Evolutionary conservation across 2,113 vertebrate species (phyloP).

Genomic region (Ascaphus truei): DNA sequence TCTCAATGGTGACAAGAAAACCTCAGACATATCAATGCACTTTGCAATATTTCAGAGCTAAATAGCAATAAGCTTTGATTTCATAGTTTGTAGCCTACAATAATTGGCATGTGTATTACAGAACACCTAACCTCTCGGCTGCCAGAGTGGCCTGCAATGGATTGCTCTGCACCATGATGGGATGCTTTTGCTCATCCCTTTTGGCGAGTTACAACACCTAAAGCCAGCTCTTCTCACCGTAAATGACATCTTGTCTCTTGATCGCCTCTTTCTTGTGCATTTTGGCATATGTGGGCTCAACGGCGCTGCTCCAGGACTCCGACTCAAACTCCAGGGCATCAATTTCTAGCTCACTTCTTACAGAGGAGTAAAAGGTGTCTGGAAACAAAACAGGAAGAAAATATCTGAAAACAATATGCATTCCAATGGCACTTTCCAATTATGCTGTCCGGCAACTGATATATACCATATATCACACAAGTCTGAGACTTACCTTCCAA

Average conservation of each 20-base stretch:
- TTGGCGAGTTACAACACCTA: too few relatives aligned
- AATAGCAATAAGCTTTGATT: too few relatives aligned
- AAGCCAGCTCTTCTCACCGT: constrained; percentile 85
- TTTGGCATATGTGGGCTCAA: constrained; percentile 76
- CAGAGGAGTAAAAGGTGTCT: constrained; percentile 73
- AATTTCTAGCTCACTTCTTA: constrained; percentile 77
- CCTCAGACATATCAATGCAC: too few relatives aligned
- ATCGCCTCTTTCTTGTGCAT: constrained; percentile 70
- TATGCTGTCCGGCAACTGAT: not conserved
- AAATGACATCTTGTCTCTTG: constrained; percentile 92
- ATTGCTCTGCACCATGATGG: too few relatives aligned
- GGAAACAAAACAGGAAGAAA: constrained; percentile 33
- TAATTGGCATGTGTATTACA: too few relatives aligned
- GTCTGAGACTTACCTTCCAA: constrained; percentile 74
- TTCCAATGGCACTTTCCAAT: not conserved
- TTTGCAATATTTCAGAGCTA: too few relatives aligned
- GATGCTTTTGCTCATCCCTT: too few relatives aligned
- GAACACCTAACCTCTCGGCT: too few relatives aligned
- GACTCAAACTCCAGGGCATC: constrained; percentile 85
- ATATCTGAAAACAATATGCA: not conserved
- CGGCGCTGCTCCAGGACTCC: constrained; percentile 89
- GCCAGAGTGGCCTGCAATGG: too few relatives aligned
- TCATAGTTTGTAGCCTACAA: too few relatives aligned
- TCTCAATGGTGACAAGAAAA: too few relatives aligned
- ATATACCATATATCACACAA: too few relatives aligned